Percentiles rank a stretch among this genome's conserved stretches.
phyloP scores from a whole-genome alignment of 2,797 vertebrate genomes.

The Knipowitschia caucasica region DNA sequence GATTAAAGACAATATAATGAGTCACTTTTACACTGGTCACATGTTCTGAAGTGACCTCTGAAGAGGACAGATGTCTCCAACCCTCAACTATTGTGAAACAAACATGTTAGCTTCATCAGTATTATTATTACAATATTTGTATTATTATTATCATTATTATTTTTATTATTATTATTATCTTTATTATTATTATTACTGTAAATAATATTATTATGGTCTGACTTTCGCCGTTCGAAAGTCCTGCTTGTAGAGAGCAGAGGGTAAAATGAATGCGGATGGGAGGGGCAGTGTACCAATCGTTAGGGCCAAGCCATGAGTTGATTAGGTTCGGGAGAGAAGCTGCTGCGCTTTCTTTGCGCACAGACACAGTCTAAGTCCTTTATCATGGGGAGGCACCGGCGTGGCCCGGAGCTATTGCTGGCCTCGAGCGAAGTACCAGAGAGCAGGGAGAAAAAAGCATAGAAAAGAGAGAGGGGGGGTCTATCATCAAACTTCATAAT shows the following conservation, averaged over 20 bases:
- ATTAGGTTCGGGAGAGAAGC: slow-evolving; percentile 82
- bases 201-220: slow-evolving; percentile 6
- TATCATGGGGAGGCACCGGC: slow-evolving; percentile 95
- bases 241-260: background rate
- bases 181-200: background rate
- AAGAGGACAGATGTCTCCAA: background rate
- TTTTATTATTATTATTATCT: background rate
- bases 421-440: slow-evolving; percentile 86
- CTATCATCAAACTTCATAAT: slow-evolving; percentile 94
- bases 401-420: slow-evolving; percentile 88
- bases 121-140: slow-evolving; percentile 4
- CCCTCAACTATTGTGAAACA: background rate
- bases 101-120: background rate
- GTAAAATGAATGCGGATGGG: slow-evolving; percentile 11
- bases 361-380: slow-evolving; percentile 89
- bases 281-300: slow-evolving; percentile 61
- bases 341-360: slow-evolving; percentile 74
- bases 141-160: background rate
- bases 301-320: slow-evolving; percentile 78
- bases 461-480: slow-evolving; percentile 56
- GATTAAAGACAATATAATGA: background rate
- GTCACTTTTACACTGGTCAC: background rate
- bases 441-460: slow-evolving; percentile 62
- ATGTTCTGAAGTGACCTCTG: slow-evolving; percentile 29
- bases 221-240: slow-evolving; percentile 7